Conservation (phyloP, 2,797 vertebrate genomes). For the Taenioides sp. region DNA sequence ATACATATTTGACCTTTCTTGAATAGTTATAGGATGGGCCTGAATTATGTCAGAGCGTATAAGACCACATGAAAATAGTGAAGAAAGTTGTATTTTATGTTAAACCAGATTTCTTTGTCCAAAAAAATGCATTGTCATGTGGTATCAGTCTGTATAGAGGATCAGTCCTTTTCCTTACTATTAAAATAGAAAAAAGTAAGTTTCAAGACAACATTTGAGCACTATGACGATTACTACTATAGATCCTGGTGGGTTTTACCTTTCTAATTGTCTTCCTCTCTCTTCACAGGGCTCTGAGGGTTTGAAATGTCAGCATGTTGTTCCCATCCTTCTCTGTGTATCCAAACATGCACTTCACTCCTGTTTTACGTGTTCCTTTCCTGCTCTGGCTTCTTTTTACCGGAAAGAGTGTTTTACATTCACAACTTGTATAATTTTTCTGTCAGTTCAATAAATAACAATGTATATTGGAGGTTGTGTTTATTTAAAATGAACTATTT, state of each 20-base stretch:
- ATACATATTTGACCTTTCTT: no score
- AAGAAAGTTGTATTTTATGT: no score
- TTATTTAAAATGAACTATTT: constrained; percentile 45
- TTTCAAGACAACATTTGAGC: neutral
- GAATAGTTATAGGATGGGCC: no score
- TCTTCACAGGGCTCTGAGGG: constrained; percentile 43
- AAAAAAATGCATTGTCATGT: no score
- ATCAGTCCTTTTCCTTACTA: no score
- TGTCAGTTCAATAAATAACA: constrained; percentile 75
- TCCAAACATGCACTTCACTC: constrained; percentile 27
- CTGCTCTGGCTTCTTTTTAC: constrained; percentile 42
- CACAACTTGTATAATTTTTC: constrained; percentile 69
- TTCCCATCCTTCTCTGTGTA: constrained; percentile 24
- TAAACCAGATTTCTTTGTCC: no score
- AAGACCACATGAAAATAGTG: no score
- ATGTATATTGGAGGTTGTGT: constrained; percentile 58
- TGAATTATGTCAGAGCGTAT: no score
- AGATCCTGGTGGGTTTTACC: neutral
- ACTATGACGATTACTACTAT: no score
- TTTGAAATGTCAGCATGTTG: constrained; percentile 55
- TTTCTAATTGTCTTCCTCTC: neutral
- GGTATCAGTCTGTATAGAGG: no score
- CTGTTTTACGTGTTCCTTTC: constrained; percentile 66
- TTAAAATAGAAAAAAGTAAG: neutral
- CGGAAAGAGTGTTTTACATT: constrained; percentile 68